phyloP scores from a whole-genome alignment of 2,113 vertebrate genomes.

The Bubo scandiacus region DNA sequence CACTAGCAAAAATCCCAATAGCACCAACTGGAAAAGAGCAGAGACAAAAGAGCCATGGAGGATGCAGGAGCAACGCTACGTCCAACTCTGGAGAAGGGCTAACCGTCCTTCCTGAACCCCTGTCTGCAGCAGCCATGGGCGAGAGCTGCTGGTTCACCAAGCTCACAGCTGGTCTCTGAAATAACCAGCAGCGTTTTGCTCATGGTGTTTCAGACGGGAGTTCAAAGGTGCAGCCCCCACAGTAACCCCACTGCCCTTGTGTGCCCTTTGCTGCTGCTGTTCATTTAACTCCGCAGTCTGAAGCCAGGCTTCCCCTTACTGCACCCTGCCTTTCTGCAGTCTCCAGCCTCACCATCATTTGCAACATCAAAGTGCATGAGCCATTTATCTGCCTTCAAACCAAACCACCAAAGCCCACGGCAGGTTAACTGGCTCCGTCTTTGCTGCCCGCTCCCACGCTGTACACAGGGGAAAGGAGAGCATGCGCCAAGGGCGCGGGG shows the following conservation, averaged over 20 bases:
- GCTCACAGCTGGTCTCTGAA: accelerated
- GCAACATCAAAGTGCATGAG: not conserved
- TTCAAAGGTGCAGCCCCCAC: accelerated
- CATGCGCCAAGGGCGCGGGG: accelerated
- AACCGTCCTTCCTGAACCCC: not conserved
- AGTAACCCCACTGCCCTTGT: not conserved
- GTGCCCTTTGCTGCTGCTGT: not conserved
- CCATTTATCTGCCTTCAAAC: not conserved
- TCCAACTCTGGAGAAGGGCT: not conserved
- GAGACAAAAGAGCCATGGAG: not conserved
- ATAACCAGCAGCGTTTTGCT: not conserved
- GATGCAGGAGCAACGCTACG: not conserved
- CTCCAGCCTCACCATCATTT: not conserved
- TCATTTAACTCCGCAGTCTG: not conserved
- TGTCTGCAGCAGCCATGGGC: not conserved
- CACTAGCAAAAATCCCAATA: not conserved
- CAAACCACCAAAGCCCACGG: not conserved
- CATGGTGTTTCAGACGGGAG: accelerated
- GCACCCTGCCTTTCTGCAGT: not conserved
- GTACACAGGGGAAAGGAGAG: accelerated
- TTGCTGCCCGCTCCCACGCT: not conserved
- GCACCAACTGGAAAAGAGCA: not conserved
- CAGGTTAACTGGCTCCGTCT: not conserved
- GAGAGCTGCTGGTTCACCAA: not conserved
- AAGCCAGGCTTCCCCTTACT: accelerated